Evolutionary conservation across 2,888 invertebrate species (phyloP), one percentile per base, ranked within the genome.

Genomic region (Eupithecia exiguata): DNA sequence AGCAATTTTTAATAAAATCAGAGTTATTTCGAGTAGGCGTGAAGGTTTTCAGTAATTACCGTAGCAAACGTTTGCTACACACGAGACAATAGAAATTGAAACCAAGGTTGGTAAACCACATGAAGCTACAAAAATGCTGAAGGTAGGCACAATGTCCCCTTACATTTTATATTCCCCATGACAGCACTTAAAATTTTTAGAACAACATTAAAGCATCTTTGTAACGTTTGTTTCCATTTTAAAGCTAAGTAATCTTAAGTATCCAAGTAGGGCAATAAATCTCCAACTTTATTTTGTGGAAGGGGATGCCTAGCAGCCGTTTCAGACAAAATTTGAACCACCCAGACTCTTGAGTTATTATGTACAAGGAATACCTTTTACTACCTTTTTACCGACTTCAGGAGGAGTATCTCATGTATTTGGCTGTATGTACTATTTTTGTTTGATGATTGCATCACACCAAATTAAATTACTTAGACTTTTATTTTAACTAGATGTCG

Each of bases 11-110:
- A 18, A 62, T 9, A 62, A 35, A 62, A 35, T 35, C 62, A 35
- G 7, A 35, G 35, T 4, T 62, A 38, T 66, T 66, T 38, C 66
- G 40, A 66, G 21, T 58, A 74, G 35, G 73, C 77, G 74, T 78
- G 77, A 79, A 78, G 76, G 76, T 62, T 69, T 72, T 63, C 36
- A n/a, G 10, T 69, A 46, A 66, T 14, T 12, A 53, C 62, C 62
- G 62, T 70, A 25, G 61, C 70, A 14, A 69, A 40, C 5, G 16
- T 25, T 35, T 74, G 25, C 63, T 36, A 43, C 65, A 38, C 40
- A 68, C 36, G 35, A 65, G 36, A 72, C 75, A 72, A 70, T 58
- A 70, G 63, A 35, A 67, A 69, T 62, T 67, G 7, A n/a, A 70
- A 68, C 70, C 75, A 75, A 75, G 71, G 70, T 63, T 68, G 63